Conservation (phyloP, 2,113 vertebrate genomes). For the Lichenostomus cassidix region DNA sequence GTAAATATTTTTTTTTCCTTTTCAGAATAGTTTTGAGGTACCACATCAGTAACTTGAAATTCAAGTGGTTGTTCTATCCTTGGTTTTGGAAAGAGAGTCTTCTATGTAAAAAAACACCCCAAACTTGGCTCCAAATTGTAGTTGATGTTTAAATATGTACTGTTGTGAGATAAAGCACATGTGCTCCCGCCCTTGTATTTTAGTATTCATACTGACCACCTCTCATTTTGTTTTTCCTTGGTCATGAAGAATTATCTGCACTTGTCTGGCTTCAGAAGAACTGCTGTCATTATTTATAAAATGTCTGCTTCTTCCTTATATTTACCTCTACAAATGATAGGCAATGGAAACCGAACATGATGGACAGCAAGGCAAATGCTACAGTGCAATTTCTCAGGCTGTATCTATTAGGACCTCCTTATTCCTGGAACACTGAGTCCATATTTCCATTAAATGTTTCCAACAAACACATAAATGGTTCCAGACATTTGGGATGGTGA, state of each 20-base stretch:
- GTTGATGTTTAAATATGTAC: not conserved
- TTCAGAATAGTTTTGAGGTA: not conserved
- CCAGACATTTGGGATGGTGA: not conserved
- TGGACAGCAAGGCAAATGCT: not conserved
- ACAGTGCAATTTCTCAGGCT: not conserved
- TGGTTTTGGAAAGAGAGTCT: not conserved
- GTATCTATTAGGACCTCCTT: not conserved
- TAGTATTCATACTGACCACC: not conserved
- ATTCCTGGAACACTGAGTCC: not conserved
- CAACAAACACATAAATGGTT: not conserved
- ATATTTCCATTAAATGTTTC: not conserved
- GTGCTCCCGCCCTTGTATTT: not conserved
- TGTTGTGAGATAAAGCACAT: not conserved
- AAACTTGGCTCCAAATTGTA: not conserved
- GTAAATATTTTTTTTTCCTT: not conserved
- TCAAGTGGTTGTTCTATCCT: not conserved
- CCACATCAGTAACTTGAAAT: not conserved
- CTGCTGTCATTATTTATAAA: not conserved
- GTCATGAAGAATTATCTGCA: not conserved
- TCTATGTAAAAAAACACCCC: not conserved
- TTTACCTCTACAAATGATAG: not conserved
- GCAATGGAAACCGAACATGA: not conserved
- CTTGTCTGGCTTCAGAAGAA: not conserved
- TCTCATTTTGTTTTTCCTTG: not conserved
- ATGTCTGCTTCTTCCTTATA: not conserved